These are phyloP conservation scores for Microcebus lehilahytsara DNA, from an alignment of 2,113 vertebrate genomes.

Conservation along the genomic window DNA sequence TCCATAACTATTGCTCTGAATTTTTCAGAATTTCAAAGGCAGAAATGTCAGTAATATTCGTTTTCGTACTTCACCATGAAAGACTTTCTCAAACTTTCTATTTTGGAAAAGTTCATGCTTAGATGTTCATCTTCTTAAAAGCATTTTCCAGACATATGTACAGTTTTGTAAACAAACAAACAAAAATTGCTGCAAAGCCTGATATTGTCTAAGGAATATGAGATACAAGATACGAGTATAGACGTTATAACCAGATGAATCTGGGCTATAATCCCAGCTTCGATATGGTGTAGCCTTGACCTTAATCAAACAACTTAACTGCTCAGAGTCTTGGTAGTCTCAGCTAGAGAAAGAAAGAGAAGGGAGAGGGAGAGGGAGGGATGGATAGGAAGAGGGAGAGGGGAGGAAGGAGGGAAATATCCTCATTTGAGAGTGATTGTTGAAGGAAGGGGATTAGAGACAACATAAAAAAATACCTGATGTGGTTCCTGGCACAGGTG, in stretches of 20 bases:
- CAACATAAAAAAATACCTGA: not conserved
- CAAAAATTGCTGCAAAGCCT: not conserved
- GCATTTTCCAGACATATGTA: not conserved
- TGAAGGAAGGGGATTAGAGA: not conserved
- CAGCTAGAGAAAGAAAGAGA: not conserved
- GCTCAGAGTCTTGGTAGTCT: not conserved
- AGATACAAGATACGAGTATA: not conserved
- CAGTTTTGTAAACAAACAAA: not conserved
- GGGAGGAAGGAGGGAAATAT: not conserved
- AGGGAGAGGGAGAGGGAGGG: not conserved
- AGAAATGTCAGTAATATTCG: not conserved
- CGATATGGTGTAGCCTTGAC: not conserved
- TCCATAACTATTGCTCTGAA: not conserved
- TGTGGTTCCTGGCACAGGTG: not conserved
- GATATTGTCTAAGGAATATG: not conserved
- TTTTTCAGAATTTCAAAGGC: slow-evolving; percentile 1
- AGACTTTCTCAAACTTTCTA: not conserved
- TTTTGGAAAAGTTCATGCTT: not conserved
- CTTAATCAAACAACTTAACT: not conserved
- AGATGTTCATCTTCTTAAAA: slow-evolving; percentile 13
- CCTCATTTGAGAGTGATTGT: not conserved
- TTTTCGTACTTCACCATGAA: not conserved
- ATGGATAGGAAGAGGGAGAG: too few relatives aligned
- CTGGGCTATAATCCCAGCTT: not conserved
- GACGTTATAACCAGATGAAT: not conserved